Evolutionary conservation across 2,888 invertebrate genomes (phyloP).

Genomic region (Sphaerophoria taeniata): DNA sequence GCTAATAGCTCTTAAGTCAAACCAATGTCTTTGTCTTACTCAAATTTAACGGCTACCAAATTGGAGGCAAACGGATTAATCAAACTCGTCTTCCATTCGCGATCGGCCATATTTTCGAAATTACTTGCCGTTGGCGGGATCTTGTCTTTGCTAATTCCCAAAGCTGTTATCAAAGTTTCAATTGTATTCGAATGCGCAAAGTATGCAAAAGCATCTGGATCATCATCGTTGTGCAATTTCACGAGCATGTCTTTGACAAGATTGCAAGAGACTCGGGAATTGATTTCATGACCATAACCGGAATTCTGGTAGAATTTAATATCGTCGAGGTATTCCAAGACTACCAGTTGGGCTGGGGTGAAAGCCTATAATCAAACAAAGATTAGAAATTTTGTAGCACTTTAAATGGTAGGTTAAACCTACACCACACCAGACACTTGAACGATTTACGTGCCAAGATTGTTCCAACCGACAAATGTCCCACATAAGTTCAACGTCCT

Average conservation of each 20-base stretch:
- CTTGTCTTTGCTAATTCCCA: slow-evolving; percentile 86
- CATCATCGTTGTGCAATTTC: slow-evolving; percentile 85
- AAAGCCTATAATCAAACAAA: slow-evolving; percentile 84
- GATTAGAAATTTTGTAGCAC: background rate
- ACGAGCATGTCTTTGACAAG: slow-evolving; percentile 88
- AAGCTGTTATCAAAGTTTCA: slow-evolving; percentile 85
- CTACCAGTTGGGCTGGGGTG: slow-evolving; percentile 87
- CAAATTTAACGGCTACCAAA: slow-evolving; percentile 89
- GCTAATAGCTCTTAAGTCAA: background rate
- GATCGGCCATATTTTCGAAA: slow-evolving; percentile 84
- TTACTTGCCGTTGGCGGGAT: slow-evolving; percentile 86
- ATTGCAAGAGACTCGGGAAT: slow-evolving; percentile 88
- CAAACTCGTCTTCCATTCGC: slow-evolving; percentile 88
- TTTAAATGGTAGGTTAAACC: slow-evolving; percentile 76
- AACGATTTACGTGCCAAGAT: slow-evolving; percentile 87
- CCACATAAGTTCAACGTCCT: slow-evolving; percentile 87
- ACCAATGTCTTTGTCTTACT: slow-evolving; percentile 83
- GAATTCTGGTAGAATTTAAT: slow-evolving; percentile 88
- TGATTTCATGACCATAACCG: slow-evolving; percentile 88
- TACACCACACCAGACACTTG: slow-evolving; percentile 91
- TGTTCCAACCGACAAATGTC: slow-evolving; percentile 92
- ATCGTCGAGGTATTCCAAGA: slow-evolving; percentile 91
- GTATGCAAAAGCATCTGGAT: slow-evolving; percentile 87
- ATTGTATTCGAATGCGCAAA: slow-evolving; percentile 87
- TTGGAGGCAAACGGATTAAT: slow-evolving; percentile 89